Conservation (phyloP, 2,797 vertebrate genomes). For the Poecilia picta region DNA sequence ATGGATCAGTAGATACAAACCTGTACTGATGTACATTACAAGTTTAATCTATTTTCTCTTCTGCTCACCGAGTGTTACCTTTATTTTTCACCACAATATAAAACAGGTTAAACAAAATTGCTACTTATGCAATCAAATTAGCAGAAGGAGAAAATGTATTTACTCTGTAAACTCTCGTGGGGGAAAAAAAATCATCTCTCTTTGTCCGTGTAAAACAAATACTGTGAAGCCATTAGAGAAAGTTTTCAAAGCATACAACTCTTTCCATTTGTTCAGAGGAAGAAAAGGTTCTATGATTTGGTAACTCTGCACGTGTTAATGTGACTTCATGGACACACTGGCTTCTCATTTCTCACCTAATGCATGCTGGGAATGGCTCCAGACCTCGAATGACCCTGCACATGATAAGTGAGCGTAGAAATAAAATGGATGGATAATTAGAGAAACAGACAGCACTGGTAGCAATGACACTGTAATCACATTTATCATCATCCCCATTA, state of each 20-base stretch:
- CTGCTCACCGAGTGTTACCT: neutral
- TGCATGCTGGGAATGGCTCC: conserved; percentile 51
- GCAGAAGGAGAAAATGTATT: neutral
- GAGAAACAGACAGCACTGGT: conserved; percentile 50
- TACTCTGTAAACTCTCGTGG: neutral
- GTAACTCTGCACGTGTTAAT: conserved; percentile 16
- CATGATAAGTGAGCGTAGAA: conserved; percentile 33
- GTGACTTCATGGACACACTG: conserved; percentile 12
- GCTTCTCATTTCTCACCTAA: conserved; percentile 29
- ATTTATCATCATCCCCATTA: conserved; percentile 66
- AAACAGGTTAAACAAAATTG: conserved; percentile 1
- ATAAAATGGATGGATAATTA: conserved; percentile 64
- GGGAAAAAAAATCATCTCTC: neutral
- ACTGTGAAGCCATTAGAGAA: neutral
- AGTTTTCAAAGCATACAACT: conserved; percentile 9
- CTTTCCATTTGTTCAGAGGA: conserved; percentile 11
- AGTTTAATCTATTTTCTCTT: neutral
- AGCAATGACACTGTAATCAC: conserved; percentile 44
- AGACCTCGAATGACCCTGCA: conserved; percentile 44
- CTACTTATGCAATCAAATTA: neutral
- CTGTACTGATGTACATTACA: neutral
- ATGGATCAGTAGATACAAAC: neutral
- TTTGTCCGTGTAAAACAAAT: neutral
- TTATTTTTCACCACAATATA: neutral
- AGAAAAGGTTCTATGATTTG: conserved; percentile 1